Base-by-base conservation (phyloP, 2,797 vertebrate species). In the Lutjanus campechanus region DNA sequence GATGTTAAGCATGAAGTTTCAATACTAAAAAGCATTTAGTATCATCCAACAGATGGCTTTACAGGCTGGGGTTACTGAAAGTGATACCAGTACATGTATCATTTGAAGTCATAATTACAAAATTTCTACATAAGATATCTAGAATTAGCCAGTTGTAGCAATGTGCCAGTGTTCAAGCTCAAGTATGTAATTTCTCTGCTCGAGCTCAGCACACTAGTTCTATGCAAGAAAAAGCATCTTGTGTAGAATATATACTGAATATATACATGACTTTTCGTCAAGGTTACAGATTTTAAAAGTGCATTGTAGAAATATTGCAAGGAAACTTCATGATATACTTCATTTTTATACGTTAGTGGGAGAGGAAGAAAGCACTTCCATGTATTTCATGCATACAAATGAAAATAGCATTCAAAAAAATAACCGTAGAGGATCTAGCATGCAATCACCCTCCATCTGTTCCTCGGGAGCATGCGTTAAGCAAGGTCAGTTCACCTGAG, bases 401-500 rank as follows among this genome's bases (percentile, higher is more conserved):
- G n/a, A 90, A 90, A 89, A 88, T 15, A 70, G 85, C 89, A 91
- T 94, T 92, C 62, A 47, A 55, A 70, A 73, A 90, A 89, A 90
- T 79, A 89, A 85, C 86, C 70, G 73, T 55, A 44, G 59, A 85
- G 88, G 87, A 87, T 93, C 82, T 87, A 85, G 83, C 95, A 95
- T 96, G 96, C 96, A 22, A 56, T 93, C 87, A 71, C 84, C 85
- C 75, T 91, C 76, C 47, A 64, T 85, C 69, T 81, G 76, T 83
- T 87, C 69, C 81, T 92, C 86, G 85, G 88, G 84, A 83, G 89
- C 93, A 95, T 95, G 93, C 95, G 46, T 84, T 89, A 83, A 62
- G 89, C 88, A 89, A 91, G 80, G 72, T 84, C 85, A 82, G 80
- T 86, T 95, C 91, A 96, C 95, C 96, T 96, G 96, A 96, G 95